Conservation (phyloP, 1,140 invertebrate genomes). For the Drosophila sucinea region DNA sequence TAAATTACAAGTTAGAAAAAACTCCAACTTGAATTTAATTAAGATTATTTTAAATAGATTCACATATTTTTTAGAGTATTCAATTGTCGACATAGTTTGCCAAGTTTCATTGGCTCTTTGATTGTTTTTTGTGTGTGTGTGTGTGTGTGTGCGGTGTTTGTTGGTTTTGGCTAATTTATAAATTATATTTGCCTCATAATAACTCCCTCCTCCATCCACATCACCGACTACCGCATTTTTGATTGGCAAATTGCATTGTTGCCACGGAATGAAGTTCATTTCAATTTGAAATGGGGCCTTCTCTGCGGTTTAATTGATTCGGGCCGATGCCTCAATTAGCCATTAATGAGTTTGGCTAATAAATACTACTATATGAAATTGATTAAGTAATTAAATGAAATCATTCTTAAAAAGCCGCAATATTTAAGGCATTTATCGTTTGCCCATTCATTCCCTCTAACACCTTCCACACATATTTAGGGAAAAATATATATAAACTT, state of each 20-base stretch:
- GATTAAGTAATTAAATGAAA: constrained; percentile 27
- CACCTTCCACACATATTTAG: too few relatives aligned
- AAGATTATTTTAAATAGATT: too few relatives aligned
- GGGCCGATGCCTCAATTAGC: constrained; percentile 1
- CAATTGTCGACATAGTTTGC: neutral
- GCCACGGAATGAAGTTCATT: constrained; percentile 41
- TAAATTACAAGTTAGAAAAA: too few relatives aligned
- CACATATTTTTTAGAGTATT: neutral
- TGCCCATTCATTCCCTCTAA: neutral
- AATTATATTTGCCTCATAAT: constrained; percentile 66
- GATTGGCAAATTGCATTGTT: constrained; percentile 48
- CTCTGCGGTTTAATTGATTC: constrained; percentile 11
- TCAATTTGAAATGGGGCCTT: constrained; percentile 9
- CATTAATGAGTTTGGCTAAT: constrained; percentile 23
- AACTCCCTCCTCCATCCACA: neutral
- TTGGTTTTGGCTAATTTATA: constrained; percentile 61
- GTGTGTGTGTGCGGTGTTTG: neutral
- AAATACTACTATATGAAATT: constrained; percentile 24
- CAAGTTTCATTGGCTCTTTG: neutral
- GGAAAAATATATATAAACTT: constrained; percentile 39
- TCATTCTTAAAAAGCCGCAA: constrained; percentile 7
- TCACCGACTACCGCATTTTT: constrained; percentile 30
- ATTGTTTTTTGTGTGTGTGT: constrained; percentile 26
- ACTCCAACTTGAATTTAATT: too few relatives aligned
- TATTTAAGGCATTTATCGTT: constrained; percentile 12